phyloP scores from a whole-genome alignment of 1,140 invertebrate species.

The Aphis craccivora region DNA sequence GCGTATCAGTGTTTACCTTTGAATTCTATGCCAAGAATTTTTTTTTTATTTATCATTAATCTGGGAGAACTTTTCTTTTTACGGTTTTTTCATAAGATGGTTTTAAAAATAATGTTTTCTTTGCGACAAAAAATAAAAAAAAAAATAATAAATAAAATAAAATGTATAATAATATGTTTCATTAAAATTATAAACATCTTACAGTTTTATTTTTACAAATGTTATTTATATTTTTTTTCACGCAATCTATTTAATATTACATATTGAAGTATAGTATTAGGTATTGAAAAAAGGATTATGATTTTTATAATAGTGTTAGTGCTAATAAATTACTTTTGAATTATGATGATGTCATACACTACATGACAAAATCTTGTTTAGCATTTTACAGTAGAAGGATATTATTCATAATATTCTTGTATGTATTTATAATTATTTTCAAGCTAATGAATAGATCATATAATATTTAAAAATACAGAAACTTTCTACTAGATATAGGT shows the following conservation, averaged over 20 bases:
- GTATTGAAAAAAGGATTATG: not conserved
- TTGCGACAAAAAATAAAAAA: not conserved
- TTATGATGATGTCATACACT: not conserved
- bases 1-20: conserved; percentile 44
- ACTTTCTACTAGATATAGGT: too few relatives aligned
- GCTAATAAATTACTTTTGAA: not conserved
- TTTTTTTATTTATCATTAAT: conserved; percentile 27
- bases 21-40: conserved; percentile 39
- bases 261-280: not conserved
- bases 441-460: too few relatives aligned
- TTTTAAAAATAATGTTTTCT: conserved; percentile 41
- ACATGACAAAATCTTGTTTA: not conserved
- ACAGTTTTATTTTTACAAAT: not conserved
- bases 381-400: too few relatives aligned
- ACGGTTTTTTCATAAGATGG: not conserved
- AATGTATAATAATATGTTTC: not conserved
- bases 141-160: too few relatives aligned
- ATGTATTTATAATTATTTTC: too few relatives aligned
- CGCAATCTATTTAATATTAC: not conserved
- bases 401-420: too few relatives aligned
- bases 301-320: not conserved
- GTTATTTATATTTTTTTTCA: not conserved
- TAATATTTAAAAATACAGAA: too few relatives aligned
- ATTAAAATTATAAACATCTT: conserved; percentile 8
- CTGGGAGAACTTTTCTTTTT: not conserved